Evolutionary conservation across 2,888 invertebrate genomes (phyloP).

Genomic region (Eupithecia subfuscata): DNA sequence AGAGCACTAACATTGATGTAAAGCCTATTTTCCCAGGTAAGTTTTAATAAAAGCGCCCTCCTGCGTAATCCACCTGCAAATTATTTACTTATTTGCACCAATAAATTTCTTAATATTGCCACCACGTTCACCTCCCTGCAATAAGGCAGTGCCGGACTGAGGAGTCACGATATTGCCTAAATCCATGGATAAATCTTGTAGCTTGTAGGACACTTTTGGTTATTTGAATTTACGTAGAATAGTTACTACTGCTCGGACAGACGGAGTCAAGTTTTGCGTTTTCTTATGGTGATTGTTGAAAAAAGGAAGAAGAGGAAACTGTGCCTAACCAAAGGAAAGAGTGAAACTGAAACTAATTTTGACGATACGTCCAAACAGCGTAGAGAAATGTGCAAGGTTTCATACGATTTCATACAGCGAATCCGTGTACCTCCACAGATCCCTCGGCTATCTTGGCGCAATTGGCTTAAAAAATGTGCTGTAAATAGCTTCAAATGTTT

Average conservation of each 20-base stretch:
- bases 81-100: conserved; percentile 46
- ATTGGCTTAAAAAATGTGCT: no score
- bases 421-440: neutral
- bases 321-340: neutral
- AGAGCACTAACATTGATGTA: conserved; percentile 24
- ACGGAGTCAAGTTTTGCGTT: neutral
- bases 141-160: conserved; percentile 65
- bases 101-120: conserved; percentile 72
- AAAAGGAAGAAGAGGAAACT: neutral
- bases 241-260: neutral
- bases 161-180: conserved; percentile 45
- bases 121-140: conserved; percentile 64
- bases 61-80: conserved; percentile 34
- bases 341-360: neutral
- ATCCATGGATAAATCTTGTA: neutral
- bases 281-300: neutral
- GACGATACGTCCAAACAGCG: neutral
- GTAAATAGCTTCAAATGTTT: no score
- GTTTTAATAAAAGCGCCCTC: conserved; percentile 36
- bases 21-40: conserved; percentile 30
- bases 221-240: neutral
- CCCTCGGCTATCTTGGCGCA: neutral
- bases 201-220: neutral
- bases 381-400: neutral
- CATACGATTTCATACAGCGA: neutral